Conservation (phyloP, 2,888 invertebrate species). For the Zaprionus lineosus region DNA sequence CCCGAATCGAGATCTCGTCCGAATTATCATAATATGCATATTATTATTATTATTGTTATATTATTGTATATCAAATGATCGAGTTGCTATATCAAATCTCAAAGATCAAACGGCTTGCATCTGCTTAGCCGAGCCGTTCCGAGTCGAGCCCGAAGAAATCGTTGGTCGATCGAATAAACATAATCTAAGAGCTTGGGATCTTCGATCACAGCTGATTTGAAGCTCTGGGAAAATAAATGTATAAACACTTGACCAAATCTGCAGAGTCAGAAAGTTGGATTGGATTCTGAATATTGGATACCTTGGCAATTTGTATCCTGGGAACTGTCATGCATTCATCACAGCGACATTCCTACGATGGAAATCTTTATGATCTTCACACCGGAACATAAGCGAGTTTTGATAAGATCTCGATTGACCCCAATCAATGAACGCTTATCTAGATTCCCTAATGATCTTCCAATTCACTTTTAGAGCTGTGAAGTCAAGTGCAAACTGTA, state of each 20-base stretch:
- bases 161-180: too few relatives aligned
- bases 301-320: too few relatives aligned
- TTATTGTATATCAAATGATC: constrained; percentile 33
- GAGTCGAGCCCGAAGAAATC: too few relatives aligned
- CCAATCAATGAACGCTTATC: constrained; percentile 36
- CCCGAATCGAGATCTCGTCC: constrained; percentile 25
- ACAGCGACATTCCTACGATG: background rate
- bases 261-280: too few relatives aligned
- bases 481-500: constrained; percentile 59
- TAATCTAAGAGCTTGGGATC: too few relatives aligned
- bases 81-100: constrained; percentile 40
- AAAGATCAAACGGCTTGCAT: constrained; percentile 6
- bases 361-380: constrained; percentile 30
- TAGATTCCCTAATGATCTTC: constrained; percentile 38
- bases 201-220: too few relatives aligned
- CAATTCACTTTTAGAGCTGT: constrained; percentile 26
- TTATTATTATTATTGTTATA: too few relatives aligned
- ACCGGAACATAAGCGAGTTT: constrained; percentile 16
- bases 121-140: too few relatives aligned
- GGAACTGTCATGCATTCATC: too few relatives aligned
- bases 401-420: constrained; percentile 30
- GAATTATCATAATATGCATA: constrained; percentile 50
- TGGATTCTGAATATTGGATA: too few relatives aligned
- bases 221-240: too few relatives aligned
- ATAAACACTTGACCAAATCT: too few relatives aligned